These are phyloP conservation scores for Tetramorium simillimum DNA, from an alignment of 1,140 invertebrate species.

Conservation along the genomic window DNA sequence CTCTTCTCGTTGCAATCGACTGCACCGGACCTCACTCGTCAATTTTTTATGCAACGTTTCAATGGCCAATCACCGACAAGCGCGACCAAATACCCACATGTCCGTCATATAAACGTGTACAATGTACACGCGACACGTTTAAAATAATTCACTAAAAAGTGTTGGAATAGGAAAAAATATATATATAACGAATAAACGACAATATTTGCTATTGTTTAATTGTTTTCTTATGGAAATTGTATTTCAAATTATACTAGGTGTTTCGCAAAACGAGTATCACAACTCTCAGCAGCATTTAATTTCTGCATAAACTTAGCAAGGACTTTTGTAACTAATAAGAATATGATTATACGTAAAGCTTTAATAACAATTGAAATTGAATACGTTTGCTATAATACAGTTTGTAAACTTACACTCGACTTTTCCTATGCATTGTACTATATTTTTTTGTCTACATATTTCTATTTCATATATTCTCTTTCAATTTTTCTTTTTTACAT, in stretches of 20 bases:
- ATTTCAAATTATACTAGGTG: background rate
- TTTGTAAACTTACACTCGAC: background rate
- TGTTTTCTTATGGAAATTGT: background rate
- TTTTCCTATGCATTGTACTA: background rate
- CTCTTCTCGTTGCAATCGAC: slow-evolving; percentile 26
- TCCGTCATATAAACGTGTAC: background rate
- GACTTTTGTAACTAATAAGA: background rate
- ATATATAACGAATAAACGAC: background rate
- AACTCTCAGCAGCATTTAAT: background rate
- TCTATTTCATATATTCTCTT: background rate
- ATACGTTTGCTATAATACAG: background rate
- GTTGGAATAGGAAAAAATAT: background rate
- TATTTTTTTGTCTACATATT: background rate
- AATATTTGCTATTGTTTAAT: background rate
- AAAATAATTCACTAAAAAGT: slow-evolving; percentile 27
- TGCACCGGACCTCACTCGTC: slow-evolving; percentile 12
- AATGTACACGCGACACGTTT: background rate
- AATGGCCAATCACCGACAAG: slow-evolving; percentile 45
- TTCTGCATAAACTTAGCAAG: background rate
- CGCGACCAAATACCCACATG: background rate
- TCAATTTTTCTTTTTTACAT: background rate
- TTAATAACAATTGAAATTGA: background rate
- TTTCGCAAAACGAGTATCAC: background rate
- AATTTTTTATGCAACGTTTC: slow-evolving; percentile 48
- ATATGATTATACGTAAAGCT: background rate